Evolutionary conservation across 1,140 invertebrate genomes (phyloP), one percentile per base, ranked within the genome.

Genomic region (Drosophila willistoni): DNA sequence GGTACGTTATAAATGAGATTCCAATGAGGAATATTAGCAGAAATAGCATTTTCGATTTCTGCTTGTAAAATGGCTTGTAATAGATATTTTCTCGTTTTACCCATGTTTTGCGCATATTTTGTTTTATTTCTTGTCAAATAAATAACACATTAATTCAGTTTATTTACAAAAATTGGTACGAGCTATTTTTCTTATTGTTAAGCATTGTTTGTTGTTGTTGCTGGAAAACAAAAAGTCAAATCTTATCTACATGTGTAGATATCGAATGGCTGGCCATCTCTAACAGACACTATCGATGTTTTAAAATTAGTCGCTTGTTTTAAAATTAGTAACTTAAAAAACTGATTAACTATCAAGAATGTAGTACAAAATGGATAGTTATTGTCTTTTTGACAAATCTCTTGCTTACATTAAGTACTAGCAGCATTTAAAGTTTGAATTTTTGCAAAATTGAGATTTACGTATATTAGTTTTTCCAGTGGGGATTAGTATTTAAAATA

Each of bases 61-160:
- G 81, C 70, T 90, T 92, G 75, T 92, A 92, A 60, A 92, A 92
- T n/a, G 91, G 91, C 36, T 92, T 92, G 75, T 83, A 91, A 59
- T 92, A 92, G 5, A 92, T 90, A 65, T 91, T 91, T 47, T 92
- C 91, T 1, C 85, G 77, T 69, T 91, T 92, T 6, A 92, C 86
- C 91, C 91, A 92, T 65, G 81, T 90, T 77, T 92, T 92, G 55
- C 79, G 90, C 91, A 92, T 92, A 44, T 55, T 69, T 54, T 41
- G 34, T 22, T 33, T 69, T 22, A 71, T 13, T 42, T 41, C 64
- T 64, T 64, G 22, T 17, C 14, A 51, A 14, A 12, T 17, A 34
- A 33, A 54, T 47, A 13, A n/a, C 44, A 64, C 29, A 64, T 62
- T 4, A 14, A 13, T 14, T 64, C 44, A 47, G 14, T 47, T 47